Evolutionary conservation across 2,888 invertebrate genomes (phyloP).

Genomic region (Trissoscelio sp.): DNA sequence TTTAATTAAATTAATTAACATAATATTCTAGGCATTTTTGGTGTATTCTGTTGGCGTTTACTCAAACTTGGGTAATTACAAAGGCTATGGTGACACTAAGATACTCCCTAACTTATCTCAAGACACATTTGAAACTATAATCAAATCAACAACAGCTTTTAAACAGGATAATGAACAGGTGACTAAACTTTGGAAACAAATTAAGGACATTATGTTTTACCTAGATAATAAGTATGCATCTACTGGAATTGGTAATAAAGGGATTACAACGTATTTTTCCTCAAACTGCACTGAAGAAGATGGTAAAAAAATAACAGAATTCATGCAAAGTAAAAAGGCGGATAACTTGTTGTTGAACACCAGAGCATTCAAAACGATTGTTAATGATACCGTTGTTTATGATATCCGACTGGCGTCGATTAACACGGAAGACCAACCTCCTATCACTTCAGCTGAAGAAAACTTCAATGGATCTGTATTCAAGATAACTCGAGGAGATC

Average conservation of each 20-base stretch:
- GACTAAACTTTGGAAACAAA: constrained; percentile 86
- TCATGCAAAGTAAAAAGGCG: constrained; percentile 90
- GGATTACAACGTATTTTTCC: too few species aligned
- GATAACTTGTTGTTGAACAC: constrained; percentile 96
- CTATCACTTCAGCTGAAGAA: constrained; percentile 87
- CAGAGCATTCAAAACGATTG: constrained; percentile 92
- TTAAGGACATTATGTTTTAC: constrained; percentile 87
- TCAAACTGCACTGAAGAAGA: constrained; percentile 93
- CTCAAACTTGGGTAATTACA: too few species aligned
- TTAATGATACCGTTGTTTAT: constrained; percentile 78
- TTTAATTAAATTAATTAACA: too few species aligned
- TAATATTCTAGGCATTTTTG: too few species aligned
- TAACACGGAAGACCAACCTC: constrained; percentile 85
- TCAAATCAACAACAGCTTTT: too few species aligned
- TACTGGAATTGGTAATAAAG: constrained; percentile 89
- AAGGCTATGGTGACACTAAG: too few species aligned
- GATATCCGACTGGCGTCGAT: constrained; percentile 90
- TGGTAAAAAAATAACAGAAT: constrained; percentile 90
- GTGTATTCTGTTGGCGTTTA: too few species aligned
- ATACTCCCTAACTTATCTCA: too few species aligned
- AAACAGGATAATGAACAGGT: constrained; percentile 86
- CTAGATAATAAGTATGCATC: constrained; percentile 88
- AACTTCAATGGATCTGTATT: too few species aligned
- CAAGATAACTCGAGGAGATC: too few species aligned
- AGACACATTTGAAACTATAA: too few species aligned